Evolutionary conservation across 2,113 vertebrate genomes (phyloP).

Genomic region (Cephalopterus ornatus): DNA sequence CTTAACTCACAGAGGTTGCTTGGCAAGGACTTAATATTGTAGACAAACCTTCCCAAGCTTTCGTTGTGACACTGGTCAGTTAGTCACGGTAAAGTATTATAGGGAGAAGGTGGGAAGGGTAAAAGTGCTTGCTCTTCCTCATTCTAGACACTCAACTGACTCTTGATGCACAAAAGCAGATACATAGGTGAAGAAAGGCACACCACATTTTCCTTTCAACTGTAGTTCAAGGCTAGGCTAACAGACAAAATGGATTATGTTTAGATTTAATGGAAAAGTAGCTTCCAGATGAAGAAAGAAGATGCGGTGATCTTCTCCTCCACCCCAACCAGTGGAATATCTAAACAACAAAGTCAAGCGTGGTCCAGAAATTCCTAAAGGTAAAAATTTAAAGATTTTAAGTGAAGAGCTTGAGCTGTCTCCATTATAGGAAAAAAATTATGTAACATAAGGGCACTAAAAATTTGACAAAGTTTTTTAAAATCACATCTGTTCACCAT

Average conservation of each 20-base stretch:
- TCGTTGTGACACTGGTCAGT: not conserved
- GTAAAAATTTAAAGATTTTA: not conserved
- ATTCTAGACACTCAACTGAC: not conserved
- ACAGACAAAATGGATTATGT: not conserved
- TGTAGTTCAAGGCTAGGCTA: not conserved
- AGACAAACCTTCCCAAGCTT: not conserved
- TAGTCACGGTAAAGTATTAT: not conserved
- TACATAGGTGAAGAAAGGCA: not conserved
- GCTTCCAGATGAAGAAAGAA: not conserved
- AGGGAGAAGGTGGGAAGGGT: not conserved
- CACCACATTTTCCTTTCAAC: not conserved
- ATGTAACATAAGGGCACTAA: not conserved
- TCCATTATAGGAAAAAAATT: not conserved
- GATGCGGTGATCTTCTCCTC: not conserved
- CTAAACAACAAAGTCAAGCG: not conserved
- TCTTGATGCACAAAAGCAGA: not conserved
- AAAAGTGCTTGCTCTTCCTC: not conserved
- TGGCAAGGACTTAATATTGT: not conserved
- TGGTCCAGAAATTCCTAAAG: not conserved
- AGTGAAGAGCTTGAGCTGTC: not conserved
- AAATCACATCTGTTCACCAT: constrained; percentile 30
- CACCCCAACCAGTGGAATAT: not conserved
- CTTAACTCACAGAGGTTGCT: not conserved
- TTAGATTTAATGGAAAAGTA: not conserved
- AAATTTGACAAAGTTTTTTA: not conserved